Percentiles rank a stretch among this genome's conserved stretches.
phyloP scores from a whole-genome alignment of 2,797 vertebrate species.

The Chelon labrosus region DNA sequence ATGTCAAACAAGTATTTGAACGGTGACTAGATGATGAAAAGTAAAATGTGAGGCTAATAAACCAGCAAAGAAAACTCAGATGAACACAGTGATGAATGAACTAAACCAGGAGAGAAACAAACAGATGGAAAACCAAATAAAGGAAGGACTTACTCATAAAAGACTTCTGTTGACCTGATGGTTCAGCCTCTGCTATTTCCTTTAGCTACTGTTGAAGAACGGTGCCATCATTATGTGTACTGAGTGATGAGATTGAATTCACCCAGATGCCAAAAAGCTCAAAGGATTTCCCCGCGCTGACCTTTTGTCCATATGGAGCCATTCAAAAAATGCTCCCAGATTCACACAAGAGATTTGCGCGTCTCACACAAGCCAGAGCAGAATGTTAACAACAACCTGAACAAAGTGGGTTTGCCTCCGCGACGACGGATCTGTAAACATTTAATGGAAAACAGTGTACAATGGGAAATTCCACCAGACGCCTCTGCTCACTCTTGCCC shows the following conservation, averaged over 20 bases:
- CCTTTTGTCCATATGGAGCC: conserved; percentile 14
- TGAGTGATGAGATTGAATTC: not conserved
- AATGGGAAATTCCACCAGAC: not conserved
- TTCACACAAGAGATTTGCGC: not conserved
- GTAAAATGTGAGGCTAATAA: too few relatives aligned
- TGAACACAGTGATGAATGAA: too few relatives aligned
- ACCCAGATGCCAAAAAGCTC: conserved; percentile 16
- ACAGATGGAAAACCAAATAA: not conserved
- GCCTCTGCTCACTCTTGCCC: not conserved
- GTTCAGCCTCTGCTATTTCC: not conserved
- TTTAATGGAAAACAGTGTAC: not conserved
- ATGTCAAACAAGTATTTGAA: too few relatives aligned
- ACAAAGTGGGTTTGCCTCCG: not conserved
- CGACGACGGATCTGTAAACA: not conserved
- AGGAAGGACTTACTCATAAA: not conserved
- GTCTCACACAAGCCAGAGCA: not conserved
- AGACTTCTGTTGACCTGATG: not conserved
- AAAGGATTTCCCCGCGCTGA: conserved; percentile 1
- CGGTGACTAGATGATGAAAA: too few relatives aligned
- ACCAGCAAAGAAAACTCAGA: too few relatives aligned
- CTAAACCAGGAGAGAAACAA: not conserved
- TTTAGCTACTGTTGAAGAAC: conserved; percentile 16
- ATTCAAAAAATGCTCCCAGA: not conserved
- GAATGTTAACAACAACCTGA: not conserved
- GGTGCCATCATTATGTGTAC: conserved; percentile 11